Percentiles rank a stretch among this genome's conserved stretches.
Conservation (phyloP, 2,797 vertebrate species). For the Lepidocolaptes lacrymiger region DNA sequence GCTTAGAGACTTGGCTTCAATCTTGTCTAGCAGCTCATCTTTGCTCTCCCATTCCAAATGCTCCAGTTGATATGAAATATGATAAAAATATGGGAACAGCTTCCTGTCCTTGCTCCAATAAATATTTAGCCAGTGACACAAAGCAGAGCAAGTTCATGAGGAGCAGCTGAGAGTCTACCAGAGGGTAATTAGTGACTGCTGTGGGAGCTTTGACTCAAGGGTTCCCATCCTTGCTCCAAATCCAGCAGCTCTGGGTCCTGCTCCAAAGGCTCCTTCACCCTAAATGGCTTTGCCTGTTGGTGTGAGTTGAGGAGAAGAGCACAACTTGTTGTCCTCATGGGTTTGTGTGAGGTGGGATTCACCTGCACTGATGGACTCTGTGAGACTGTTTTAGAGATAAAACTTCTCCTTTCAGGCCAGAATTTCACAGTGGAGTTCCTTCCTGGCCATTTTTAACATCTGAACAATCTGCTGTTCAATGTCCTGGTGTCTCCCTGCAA, state of each 20-base stretch:
- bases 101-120: constrained; percentile 15
- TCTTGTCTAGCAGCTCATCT: background rate
- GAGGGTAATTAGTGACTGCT: constrained; percentile 18
- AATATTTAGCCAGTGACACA: constrained; percentile 36
- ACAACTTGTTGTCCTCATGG: rapidly evolving
- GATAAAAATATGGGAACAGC: background rate
- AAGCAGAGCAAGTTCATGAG: constrained; percentile 19
- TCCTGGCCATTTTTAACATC: background rate
- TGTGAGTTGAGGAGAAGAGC: background rate
- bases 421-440: background rate
- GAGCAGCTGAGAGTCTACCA: constrained; percentile 35
- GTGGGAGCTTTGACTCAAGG: constrained; percentile 2
- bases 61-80: background rate
- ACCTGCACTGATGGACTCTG: background rate
- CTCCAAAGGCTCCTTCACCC: background rate
- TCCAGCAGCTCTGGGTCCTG: background rate
- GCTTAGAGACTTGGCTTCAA: background rate
- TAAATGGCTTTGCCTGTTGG: background rate
- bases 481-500: background rate
- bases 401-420: background rate
- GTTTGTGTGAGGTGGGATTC: background rate
- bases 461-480: background rate
- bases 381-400: background rate
- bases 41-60: background rate
- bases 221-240: background rate